phyloP scores from a whole-genome alignment of 2,797 vertebrate species.

The Distichodus sexfasciatus region DNA sequence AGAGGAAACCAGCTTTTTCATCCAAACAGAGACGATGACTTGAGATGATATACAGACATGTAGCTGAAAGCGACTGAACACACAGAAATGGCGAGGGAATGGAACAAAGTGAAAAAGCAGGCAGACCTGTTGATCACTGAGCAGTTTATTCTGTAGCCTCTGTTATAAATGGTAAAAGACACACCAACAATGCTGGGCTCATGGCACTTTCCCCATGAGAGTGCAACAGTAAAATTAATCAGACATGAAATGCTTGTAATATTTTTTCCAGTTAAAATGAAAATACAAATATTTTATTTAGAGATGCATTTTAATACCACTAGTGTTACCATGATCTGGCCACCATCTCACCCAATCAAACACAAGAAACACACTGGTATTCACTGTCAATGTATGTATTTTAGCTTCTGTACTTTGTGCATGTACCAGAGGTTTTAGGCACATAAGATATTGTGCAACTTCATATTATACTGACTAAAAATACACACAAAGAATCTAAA shows the following conservation, averaged over 20 bases:
- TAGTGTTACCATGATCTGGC: constrained; percentile 47
- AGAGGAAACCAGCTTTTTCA: background rate
- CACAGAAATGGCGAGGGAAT: constrained; percentile 41
- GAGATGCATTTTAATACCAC: constrained; percentile 56
- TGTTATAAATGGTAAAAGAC: constrained; percentile 53
- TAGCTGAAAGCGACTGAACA: background rate
- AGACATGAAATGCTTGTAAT: constrained; percentile 10
- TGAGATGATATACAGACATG: constrained; percentile 3
- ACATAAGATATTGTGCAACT: constrained; percentile 74
- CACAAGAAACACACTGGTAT: constrained; percentile 51
- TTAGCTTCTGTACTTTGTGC: constrained; percentile 53
- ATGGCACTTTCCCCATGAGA: constrained; percentile 28
- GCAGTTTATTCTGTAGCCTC: constrained; percentile 71
- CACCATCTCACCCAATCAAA: background rate
- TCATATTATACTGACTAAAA: constrained; percentile 66
- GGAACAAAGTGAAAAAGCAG: constrained; percentile 47
- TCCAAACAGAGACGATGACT: constrained; percentile 28
- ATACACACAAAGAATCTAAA: constrained; percentile 65
- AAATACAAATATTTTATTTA: constrained; percentile 20
- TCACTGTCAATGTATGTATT: constrained; percentile 61
- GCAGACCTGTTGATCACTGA: constrained; percentile 60
- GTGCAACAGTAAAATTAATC: constrained; percentile 36
- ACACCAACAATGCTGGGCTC: constrained; percentile 29
- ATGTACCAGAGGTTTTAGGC: constrained; percentile 68
- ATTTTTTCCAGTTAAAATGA: constrained; percentile 23